phyloP scores from a whole-genome alignment of 2,888 invertebrate species.

The Ochropacha duplaris region DNA sequence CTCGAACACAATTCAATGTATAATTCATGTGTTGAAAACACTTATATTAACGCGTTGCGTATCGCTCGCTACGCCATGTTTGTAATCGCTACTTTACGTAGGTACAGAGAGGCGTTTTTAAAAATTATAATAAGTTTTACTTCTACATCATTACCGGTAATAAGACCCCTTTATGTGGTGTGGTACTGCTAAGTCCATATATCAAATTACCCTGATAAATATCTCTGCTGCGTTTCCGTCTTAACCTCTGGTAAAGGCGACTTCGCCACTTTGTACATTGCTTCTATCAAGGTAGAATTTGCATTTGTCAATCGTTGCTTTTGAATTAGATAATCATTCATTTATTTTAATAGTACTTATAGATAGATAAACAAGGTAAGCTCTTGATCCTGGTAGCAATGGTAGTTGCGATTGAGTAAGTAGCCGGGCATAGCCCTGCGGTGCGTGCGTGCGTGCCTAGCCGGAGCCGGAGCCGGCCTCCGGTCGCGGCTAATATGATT shows the following conservation, averaged over 20 bases:
- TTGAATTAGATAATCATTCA: not conserved
- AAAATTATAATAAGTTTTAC: constrained; percentile 51
- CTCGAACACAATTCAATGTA: constrained; percentile 52
- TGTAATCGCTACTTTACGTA: constrained; percentile 54
- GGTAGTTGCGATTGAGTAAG: constrained; percentile 35
- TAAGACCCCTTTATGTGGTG: constrained; percentile 36
- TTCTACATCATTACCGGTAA: constrained; percentile 28
- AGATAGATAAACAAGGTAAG: not conserved
- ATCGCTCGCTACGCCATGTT: constrained; percentile 49
- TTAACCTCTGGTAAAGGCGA: not conserved
- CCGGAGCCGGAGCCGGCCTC: constrained; percentile 64
- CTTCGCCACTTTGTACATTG: constrained; percentile 13
- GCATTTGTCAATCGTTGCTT: not conserved
- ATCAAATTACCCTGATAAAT: constrained; percentile 1
- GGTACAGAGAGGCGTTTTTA: constrained; percentile 44
- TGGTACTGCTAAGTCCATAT: constrained; percentile 27
- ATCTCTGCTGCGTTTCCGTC: not conserved
- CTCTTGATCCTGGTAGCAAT: constrained; percentile 9
- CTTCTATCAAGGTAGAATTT: not conserved
- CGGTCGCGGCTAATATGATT: constrained; percentile 80
- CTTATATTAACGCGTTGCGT: constrained; percentile 62
- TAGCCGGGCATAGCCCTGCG: constrained; percentile 37
- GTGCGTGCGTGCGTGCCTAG: constrained; percentile 69
- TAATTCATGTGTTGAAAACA: constrained; percentile 65
- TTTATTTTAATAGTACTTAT: not conserved